Percentiles rank a stretch among this genome's conserved stretches.
Conservation (phyloP, 2,113 vertebrate species). For the Charadrius vociferus region DNA sequence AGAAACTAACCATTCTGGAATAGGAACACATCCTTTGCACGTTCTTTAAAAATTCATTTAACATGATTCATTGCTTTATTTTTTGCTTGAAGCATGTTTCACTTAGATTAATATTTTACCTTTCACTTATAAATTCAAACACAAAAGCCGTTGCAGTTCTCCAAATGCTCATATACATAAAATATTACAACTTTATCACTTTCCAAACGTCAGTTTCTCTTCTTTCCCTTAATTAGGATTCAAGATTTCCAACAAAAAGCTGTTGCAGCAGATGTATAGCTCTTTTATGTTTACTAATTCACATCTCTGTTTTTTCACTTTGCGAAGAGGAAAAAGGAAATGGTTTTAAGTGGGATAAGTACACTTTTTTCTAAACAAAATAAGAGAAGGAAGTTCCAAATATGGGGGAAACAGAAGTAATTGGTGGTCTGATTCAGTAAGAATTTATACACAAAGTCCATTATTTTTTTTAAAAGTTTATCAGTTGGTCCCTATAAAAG, state of each 20-base stretch:
- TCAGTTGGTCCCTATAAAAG: neutral
- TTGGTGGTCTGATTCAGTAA: neutral
- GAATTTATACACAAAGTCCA: neutral
- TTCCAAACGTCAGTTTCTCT: constrained; percentile 42
- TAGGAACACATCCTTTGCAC: constrained; percentile 14
- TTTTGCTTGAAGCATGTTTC: constrained; percentile 53
- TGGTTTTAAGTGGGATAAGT: neutral
- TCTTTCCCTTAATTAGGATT: constrained; percentile 72
- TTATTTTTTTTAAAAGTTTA: neutral
- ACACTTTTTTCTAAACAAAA: neutral
- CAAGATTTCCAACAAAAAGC: constrained; percentile 61
- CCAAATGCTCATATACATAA: constrained; percentile 47
- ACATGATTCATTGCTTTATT: neutral
- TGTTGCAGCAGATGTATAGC: constrained; percentile 20
- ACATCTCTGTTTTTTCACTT: constrained; percentile 70
- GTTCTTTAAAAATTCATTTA: constrained; percentile 55
- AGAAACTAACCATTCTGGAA: constrained; percentile 4
- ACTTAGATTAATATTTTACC: constrained; percentile 64
- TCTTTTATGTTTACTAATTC: constrained; percentile 51
- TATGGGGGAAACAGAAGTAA: neutral
- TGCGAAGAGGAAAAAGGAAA: constrained; percentile 54
- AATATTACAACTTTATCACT: constrained; percentile 45
- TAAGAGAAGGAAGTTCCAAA: neutral
- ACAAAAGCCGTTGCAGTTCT: neutral
- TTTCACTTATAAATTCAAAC: constrained; percentile 40